Conservation (phyloP, 2,888 invertebrate genomes). For the Congeria kusceri region DNA sequence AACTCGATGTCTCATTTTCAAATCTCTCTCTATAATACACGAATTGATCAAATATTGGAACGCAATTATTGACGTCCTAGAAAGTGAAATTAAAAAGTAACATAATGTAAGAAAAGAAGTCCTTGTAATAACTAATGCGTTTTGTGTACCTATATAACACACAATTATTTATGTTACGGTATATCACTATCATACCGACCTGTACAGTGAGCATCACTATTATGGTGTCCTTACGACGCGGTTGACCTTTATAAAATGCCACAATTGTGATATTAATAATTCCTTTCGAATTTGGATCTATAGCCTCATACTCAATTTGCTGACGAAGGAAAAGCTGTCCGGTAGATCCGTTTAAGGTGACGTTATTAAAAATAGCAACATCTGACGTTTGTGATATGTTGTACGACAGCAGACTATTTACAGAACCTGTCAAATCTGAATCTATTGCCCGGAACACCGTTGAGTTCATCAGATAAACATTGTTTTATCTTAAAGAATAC, state of each 20-base stretch:
- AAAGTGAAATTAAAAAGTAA: no score
- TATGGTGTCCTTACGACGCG: neutral
- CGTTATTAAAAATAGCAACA: neutral
- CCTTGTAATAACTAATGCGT: no score
- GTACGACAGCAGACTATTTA: constrained; percentile 38
- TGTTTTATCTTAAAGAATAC: no score
- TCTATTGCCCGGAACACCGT: constrained; percentile 38
- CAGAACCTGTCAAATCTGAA: constrained; percentile 14
- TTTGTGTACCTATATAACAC: no score
- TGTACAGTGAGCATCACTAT: constrained; percentile 36
- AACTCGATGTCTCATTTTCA: constrained; percentile 30
- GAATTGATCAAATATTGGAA: constrained; percentile 20
- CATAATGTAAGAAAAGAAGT: no score
- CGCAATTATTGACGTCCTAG: constrained; percentile 53
- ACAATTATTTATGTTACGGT: no score
- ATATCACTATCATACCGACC: constrained; percentile 21
- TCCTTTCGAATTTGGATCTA: constrained; percentile 18
- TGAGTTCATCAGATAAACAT: no score
- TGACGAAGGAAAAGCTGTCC: constrained; percentile 23
- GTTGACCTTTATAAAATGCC: constrained; percentile 34
- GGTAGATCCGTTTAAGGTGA: constrained; percentile 21
- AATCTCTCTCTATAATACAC: constrained; percentile 13
- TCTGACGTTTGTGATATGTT: constrained; percentile 19
- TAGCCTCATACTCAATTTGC: constrained; percentile 38
- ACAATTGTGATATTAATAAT: constrained; percentile 26